Conservation (phyloP, 2,888 invertebrate species). For the Dascillus cervinus region DNA sequence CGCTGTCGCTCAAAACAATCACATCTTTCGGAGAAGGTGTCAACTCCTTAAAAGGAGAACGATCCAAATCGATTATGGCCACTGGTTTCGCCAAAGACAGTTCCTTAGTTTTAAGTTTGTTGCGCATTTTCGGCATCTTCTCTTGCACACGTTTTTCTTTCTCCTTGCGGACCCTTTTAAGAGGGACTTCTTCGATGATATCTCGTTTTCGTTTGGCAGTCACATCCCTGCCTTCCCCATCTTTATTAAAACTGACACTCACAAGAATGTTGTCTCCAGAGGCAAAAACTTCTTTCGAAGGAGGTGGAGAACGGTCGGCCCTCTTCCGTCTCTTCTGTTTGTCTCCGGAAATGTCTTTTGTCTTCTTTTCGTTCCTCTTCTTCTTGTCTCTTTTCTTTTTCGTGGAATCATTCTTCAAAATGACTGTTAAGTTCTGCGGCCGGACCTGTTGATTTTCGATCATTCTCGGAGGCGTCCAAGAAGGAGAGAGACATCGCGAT, state of each 20-base stretch:
- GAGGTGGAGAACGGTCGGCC: conserved; percentile 48
- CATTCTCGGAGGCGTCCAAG: conserved; percentile 57
- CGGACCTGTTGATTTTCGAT: conserved; percentile 33
- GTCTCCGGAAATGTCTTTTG: conserved; percentile 23
- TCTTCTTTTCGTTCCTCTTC: conserved; percentile 22
- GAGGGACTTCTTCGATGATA: conserved; percentile 27
- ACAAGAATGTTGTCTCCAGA: conserved; percentile 90
- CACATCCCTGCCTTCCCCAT: conserved; percentile 40
- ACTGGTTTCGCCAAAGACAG: conserved; percentile 58
- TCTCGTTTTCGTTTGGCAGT: conserved; percentile 38
- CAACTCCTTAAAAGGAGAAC: conserved; percentile 77
- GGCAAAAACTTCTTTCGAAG: conserved; percentile 85
- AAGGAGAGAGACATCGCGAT: conserved; percentile 33
- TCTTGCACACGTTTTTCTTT: conserved; percentile 28
- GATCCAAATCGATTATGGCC: conserved; percentile 78
- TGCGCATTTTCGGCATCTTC: conserved; percentile 1
- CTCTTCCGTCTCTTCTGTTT: conserved; percentile 40
- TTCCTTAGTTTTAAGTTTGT: conserved; percentile 33
- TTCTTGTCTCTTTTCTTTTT: conserved; percentile 36
- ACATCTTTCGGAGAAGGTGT: conserved; percentile 73
- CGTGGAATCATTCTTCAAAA: conserved; percentile 50
- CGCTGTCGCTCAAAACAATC: conserved; percentile 78
- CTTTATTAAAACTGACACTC: conserved; percentile 83
- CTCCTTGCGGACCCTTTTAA: conserved; percentile 40
- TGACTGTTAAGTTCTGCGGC: conserved; percentile 52